phyloP scores from a whole-genome alignment of 2,888 invertebrate genomes.

The Hemicrepidius hirtus region DNA sequence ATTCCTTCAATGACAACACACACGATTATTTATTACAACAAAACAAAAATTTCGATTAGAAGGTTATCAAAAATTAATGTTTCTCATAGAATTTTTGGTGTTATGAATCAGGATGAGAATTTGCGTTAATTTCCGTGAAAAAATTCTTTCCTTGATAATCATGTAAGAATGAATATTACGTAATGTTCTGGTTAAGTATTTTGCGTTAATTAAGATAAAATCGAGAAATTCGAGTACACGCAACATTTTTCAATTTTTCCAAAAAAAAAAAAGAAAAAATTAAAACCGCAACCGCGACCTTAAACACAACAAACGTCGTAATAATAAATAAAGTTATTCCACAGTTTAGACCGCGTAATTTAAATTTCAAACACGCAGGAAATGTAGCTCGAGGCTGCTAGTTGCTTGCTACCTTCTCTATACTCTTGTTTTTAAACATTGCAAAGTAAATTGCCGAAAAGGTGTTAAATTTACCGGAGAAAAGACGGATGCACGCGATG shows the following conservation, averaged over 20 bases:
- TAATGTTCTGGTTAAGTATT: constrained; percentile 13
- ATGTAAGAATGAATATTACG: constrained; percentile 1
- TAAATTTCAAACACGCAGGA: constrained; percentile 1
- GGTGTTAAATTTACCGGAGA: constrained; percentile 33
- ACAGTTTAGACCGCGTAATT: constrained; percentile 1
- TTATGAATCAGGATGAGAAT: constrained; percentile 10
- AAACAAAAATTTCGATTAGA: neutral
- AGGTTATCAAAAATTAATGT: neutral
- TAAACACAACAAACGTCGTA: neutral
- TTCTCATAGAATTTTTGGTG: neutral
- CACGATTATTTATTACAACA: neutral
- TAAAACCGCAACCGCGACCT: constrained; percentile 24
- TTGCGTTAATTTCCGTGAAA: constrained; percentile 17
- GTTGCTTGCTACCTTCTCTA: neutral
- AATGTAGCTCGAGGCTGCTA: constrained; percentile 2
- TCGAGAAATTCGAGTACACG: constrained; percentile 11
- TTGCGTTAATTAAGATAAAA: constrained; percentile 13
- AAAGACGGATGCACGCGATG: constrained; percentile 37
- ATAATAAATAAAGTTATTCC: constrained; percentile 10
- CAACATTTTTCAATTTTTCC: constrained; percentile 1
- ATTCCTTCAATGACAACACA: neutral
- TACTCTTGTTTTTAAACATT: neutral
- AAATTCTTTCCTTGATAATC: constrained; percentile 2
- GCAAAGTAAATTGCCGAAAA: constrained; percentile 13
- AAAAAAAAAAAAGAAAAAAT: neutral